Conservation (phyloP, 2,888 invertebrate species). For the Iselma pallidipennis region DNA sequence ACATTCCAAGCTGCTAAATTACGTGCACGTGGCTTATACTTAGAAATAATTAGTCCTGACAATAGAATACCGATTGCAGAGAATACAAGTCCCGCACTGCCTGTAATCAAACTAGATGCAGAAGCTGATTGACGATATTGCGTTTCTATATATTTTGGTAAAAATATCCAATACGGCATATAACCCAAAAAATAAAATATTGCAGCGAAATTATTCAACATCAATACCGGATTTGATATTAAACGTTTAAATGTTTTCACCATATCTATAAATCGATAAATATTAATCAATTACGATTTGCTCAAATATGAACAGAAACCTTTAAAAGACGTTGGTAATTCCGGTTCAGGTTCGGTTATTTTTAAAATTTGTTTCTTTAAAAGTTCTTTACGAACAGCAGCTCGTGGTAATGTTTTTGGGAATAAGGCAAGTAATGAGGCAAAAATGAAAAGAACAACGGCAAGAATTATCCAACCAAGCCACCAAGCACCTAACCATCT, state of each 20-base stretch:
- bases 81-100: slow-evolving; percentile 70
- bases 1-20: slow-evolving; percentile 73
- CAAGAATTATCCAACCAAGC: slow-evolving; percentile 73
- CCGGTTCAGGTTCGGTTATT: slow-evolving; percentile 38
- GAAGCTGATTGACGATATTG: slow-evolving; percentile 79
- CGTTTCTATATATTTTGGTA: slow-evolving; percentile 83
- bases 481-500: slow-evolving; percentile 86
- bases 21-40: slow-evolving; percentile 67
- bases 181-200: slow-evolving; percentile 74
- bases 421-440: slow-evolving; percentile 68
- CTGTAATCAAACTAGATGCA: slow-evolving; percentile 74
- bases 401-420: slow-evolving; percentile 70
- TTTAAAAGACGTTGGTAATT: slow-evolving; percentile 56
- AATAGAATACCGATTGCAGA: slow-evolving; percentile 71
- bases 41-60: slow-evolving; percentile 68
- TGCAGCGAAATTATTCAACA: slow-evolving; percentile 74
- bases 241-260: slow-evolving; percentile 65
- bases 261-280: slow-evolving; percentile 60
- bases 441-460: slow-evolving; percentile 61
- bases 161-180: slow-evolving; percentile 78
- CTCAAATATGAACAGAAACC: slow-evolving; percentile 31
- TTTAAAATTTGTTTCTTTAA: slow-evolving; percentile 38
- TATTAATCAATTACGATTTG: slow-evolving; percentile 30
- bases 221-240: slow-evolving; percentile 67
- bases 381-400: slow-evolving; percentile 61